These are phyloP conservation scores for Anticlea derivata DNA, from an alignment of 2,888 invertebrate species.

Conservation along the genomic window DNA sequence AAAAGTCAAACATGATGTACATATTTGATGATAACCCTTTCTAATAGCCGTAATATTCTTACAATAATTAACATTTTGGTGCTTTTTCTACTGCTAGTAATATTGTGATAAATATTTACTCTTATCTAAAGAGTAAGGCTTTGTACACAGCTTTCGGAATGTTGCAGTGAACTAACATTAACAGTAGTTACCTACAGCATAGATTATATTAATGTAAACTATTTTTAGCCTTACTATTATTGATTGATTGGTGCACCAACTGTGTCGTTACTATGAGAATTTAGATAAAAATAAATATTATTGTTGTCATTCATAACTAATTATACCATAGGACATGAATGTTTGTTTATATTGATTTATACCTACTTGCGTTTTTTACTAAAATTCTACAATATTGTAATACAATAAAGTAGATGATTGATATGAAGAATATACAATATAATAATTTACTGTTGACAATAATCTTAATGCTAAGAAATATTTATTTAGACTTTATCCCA, in stretches of 20 bases:
- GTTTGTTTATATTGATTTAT: slow-evolving; percentile 20
- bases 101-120: slow-evolving; percentile 69
- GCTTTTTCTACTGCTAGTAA: slow-evolving; percentile 72
- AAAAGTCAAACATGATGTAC: slow-evolving; percentile 59
- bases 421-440: slow-evolving; percentile 23
- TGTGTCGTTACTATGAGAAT: slow-evolving; percentile 24
- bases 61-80: slow-evolving; percentile 68
- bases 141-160: slow-evolving; percentile 84
- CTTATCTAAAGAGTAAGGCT: slow-evolving; percentile 68
- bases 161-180: slow-evolving; percentile 80
- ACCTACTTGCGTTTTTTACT: slow-evolving; percentile 29
- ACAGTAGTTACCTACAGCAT: slow-evolving; percentile 64
- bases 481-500: slow-evolving; percentile 67
- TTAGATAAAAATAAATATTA: slow-evolving; percentile 18
- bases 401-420: slow-evolving; percentile 28
- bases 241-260: slow-evolving; percentile 62
- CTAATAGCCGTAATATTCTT: slow-evolving; percentile 53
- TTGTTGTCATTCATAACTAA: slow-evolving; percentile 23
- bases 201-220: slow-evolving; percentile 31
- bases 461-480: slow-evolving; percentile 63
- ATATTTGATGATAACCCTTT: slow-evolving; percentile 66
- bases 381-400: slow-evolving; percentile 29
- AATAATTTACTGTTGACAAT: slow-evolving; percentile 52
- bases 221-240: slow-evolving; percentile 33
- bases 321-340: slow-evolving; percentile 18